Evolutionary conservation across 2,888 invertebrate species (phyloP), one percentile per base, ranked within the genome.

Genomic region (Epistrophella euchroma): DNA sequence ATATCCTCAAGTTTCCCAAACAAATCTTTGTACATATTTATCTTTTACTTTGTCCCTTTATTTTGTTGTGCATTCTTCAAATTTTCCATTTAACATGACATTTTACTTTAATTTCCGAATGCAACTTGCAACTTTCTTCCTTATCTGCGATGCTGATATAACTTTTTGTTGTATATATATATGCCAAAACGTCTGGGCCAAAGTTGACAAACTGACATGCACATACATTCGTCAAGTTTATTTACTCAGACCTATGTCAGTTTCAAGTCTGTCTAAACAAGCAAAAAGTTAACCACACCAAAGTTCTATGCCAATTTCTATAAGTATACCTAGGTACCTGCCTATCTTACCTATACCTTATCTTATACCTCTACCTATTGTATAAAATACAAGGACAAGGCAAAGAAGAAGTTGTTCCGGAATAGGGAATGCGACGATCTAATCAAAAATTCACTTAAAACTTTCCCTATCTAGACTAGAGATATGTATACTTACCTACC

Each of bases 381-480:
- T 64, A 25, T 5, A 19, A 45, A 45, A 32, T 45, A 7, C 43
- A 32, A 66, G 66, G 66, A 82, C 72, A 68, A 35, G 64, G 47
- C 58, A 64, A 71, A 56, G 58, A 37, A 71, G 64, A 60, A n/a
- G n/a, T n/a, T 52, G 22, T 45, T 22, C 28, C 4, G 35, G 58
- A 25, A 60, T 22, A 19, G 40, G 56, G 45, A 70, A 43, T 77
- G 66, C 60, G 50, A 76, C 81, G 62, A 77, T 86, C 81, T 86
- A 86, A 86, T 86, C 86, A 86, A 86, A 86, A 86, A 81, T 86
- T 77, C 81, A 86, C 81, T 81, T 86, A 82, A 82, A 86, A 86
- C 68, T 86, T 86, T 74, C 55, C 56, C 74, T 43, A 58, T 56
- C 74, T 68, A 55, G 60, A 60, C 40, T 35, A 40, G 17, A 56